Conservation (phyloP, 2,113 vertebrate genomes). For the Oostethus manadensis region DNA sequence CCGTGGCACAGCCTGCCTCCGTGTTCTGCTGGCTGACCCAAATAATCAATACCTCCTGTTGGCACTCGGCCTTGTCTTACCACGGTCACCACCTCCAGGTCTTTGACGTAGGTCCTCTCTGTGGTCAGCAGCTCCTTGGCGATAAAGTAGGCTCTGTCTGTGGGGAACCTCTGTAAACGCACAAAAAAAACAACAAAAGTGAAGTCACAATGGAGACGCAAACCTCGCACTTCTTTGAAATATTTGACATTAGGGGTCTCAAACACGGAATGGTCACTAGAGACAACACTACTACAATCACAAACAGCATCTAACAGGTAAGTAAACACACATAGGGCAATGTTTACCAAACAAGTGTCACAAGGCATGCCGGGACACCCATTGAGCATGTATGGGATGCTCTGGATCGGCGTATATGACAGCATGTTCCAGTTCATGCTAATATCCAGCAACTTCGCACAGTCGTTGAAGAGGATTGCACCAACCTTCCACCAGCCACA, state of each 20-base stretch:
- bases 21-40: slow-evolving; percentile 40
- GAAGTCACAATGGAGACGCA: not conserved
- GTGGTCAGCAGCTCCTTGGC: slow-evolving; percentile 92
- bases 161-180: slow-evolving; percentile 81
- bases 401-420: too few relatives aligned
- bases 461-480: too few relatives aligned
- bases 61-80: slow-evolving; percentile 60
- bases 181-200: not conserved
- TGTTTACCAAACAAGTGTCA: too few relatives aligned
- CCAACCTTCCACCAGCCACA: too few relatives aligned
- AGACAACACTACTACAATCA: not conserved
- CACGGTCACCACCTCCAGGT: slow-evolving; percentile 92
- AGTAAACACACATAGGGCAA: too few relatives aligned
- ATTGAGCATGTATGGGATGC: too few relatives aligned
- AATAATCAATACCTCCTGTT: slow-evolving; percentile 52
- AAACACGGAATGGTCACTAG: not conserved
- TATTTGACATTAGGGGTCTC: not conserved
- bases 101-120: slow-evolving; percentile 90
- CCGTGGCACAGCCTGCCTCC: slow-evolving; percentile 34
- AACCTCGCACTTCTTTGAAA: not conserved
- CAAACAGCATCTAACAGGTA: too few relatives aligned
- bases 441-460: too few relatives aligned
- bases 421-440: too few relatives aligned
- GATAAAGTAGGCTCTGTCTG: slow-evolving; percentile 92
- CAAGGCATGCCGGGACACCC: too few relatives aligned